Percentiles rank a stretch among this genome's conserved stretches.
Conservation (phyloP, 2,797 vertebrate species). For the Ctenochaetus hawaiiensis region DNA sequence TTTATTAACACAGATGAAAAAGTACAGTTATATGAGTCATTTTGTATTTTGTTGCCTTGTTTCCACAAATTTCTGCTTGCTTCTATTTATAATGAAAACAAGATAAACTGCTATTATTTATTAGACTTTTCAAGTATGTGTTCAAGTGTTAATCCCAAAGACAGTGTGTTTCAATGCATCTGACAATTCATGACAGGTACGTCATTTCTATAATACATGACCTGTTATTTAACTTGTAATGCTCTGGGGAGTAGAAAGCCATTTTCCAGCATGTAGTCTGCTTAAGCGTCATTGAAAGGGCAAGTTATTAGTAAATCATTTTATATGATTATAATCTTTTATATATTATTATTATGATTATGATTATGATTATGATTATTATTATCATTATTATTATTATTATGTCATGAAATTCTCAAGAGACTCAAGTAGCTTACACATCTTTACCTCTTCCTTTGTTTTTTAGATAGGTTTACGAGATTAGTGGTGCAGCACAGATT, state of each 20-base stretch:
- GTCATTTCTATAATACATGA: background rate
- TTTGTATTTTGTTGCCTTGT: conserved; percentile 1
- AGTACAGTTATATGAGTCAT: background rate
- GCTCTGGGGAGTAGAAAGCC: background rate
- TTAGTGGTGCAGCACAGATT: too few species aligned
- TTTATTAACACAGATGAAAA: background rate
- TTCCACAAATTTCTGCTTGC: conserved; percentile 6
- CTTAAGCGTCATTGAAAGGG: background rate
- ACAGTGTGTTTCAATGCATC: background rate
- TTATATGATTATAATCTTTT: too few species aligned
- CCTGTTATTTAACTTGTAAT: conserved; percentile 7
- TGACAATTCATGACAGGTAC: background rate
- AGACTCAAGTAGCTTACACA: too few species aligned
- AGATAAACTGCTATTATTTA: background rate
- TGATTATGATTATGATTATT: too few species aligned
- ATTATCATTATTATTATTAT: too few species aligned
- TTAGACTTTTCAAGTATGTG: background rate
- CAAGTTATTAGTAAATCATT: background rate
- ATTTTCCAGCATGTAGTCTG: background rate
- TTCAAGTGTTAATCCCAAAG: conserved; percentile 2
- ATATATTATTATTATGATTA: too few species aligned
- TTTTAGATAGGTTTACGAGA: too few species aligned
- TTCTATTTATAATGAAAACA: conserved; percentile 1
- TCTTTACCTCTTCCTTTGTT: too few species aligned
- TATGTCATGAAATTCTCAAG: too few species aligned